Percentiles rank a stretch among this genome's conserved stretches.
phyloP scores from a whole-genome alignment of 2,113 vertebrate species.

The Zootoca vivipara region DNA sequence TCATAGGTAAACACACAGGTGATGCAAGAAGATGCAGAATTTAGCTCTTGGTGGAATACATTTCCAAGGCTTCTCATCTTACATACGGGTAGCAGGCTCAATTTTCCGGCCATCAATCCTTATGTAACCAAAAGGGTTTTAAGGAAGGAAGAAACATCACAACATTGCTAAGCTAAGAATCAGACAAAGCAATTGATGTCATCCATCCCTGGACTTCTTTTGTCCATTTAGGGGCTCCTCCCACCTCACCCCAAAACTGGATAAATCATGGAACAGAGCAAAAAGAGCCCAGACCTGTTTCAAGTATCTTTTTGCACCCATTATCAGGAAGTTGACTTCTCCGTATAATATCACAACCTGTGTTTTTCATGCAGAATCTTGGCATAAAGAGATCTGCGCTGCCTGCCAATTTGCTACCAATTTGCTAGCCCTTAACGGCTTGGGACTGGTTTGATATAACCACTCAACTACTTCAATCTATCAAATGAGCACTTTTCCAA shows the following conservation, averaged over 20 bases:
- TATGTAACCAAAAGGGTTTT: no score
- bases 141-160: no score
- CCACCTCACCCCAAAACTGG: neutral
- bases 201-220: no score
- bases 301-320: neutral
- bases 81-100: no score
- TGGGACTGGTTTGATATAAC: no score
- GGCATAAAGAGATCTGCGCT: neutral
- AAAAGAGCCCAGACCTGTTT: neutral
- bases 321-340: neutral
- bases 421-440: no score
- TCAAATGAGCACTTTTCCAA: no score
- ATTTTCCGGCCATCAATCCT: no score
- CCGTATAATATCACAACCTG: neutral
- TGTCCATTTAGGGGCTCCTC: neutral
- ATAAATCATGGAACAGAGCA: neutral
- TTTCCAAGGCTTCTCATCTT: neutral
- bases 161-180: no score
- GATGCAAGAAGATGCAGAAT: neutral
- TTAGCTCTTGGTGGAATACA: neutral
- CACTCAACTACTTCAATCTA: no score
- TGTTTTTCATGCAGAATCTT: neutral
- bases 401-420: no score
- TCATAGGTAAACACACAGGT: neutral
- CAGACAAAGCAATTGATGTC: no score